Base-by-base conservation (phyloP, 2,113 vertebrate species). In the Gymnobelideus leadbeateri region DNA sequence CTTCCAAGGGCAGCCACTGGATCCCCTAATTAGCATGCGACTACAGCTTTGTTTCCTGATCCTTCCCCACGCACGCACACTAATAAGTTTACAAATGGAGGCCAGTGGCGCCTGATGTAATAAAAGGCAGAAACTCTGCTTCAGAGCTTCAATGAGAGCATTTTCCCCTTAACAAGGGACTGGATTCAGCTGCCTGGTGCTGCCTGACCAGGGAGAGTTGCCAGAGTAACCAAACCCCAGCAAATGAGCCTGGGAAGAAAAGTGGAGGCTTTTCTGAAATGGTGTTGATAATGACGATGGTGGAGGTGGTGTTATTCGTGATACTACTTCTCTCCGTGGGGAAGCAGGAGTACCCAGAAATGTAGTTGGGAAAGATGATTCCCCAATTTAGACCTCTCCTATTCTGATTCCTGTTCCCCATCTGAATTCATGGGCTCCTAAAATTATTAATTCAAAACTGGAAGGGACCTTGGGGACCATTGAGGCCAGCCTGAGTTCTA, bases 111-210 rank as follows among this genome's bases (percentile, higher is more conserved):
- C 96, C 37, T 97, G 92, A 96, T 89, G 92, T 96, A 89, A 97
- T 57, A 94, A 98, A 98, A 97, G 97, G 98, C 97, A 96, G 90
- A 97, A 96, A 93, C 89, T 98, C 94, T 24, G 96, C 98, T 97
- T 43, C 0, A 37, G 84, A 0, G 54, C 97, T 95, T 99, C 98
- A 98, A 98, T 98, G 98, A 97, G 97, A 98, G 98, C 98, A 97
- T 99, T 98, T 98, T 98, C 94, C 97, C 95, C 3, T 19, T 97
- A 98, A 99, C 98, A 99, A 99, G 98, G 98, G 97, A 96, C 96
- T 98, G 98, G 97, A 99, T 99, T 98, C 98, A 99, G 98, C 98
- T 96, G 97, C 98, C 84, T 96, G 97, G 94, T 97, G 98, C 98
- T 93, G 96, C 49, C 98, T 98, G 98, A 89, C 96, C 91, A 0